Conservation (phyloP, 2,113 vertebrate species). For the Irena cyanogastra region DNA sequence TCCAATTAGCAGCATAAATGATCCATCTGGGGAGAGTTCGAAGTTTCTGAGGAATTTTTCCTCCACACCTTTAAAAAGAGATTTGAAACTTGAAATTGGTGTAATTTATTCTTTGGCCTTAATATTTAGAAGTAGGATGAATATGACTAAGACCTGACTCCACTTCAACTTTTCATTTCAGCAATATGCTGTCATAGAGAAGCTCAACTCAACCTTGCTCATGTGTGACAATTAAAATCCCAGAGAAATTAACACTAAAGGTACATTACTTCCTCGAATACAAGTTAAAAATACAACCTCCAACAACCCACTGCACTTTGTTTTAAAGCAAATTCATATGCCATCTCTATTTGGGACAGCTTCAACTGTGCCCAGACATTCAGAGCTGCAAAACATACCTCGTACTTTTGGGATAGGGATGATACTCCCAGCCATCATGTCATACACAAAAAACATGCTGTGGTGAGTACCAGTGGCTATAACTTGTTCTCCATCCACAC, state of each 20-base stretch:
- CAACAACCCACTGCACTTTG: background rate
- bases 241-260: background rate
- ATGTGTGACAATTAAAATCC: background rate
- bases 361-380: background rate
- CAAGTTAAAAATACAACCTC: background rate
- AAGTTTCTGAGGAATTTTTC: constrained; percentile 84
- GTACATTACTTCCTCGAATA: background rate
- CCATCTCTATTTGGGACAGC: background rate
- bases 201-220: background rate
- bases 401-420: constrained; percentile 79
- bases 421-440: constrained; percentile 91
- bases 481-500: constrained; percentile 81
- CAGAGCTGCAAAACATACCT: constrained; percentile 71
- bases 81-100: background rate
- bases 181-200: background rate
- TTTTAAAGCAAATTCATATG: background rate
- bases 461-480: constrained; percentile 85
- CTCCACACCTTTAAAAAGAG: constrained; percentile 78
- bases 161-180: background rate
- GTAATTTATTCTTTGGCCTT: background rate
- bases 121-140: background rate
- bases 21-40: constrained; percentile 87
- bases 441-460: constrained; percentile 91
- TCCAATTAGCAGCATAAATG: constrained; percentile 85
- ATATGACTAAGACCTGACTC: background rate